Percentiles rank a stretch among this genome's conserved stretches.
Evolutionary conservation across 2,888 invertebrate genomes (phyloP).

Genomic region (Xiphydria camelus): DNA sequence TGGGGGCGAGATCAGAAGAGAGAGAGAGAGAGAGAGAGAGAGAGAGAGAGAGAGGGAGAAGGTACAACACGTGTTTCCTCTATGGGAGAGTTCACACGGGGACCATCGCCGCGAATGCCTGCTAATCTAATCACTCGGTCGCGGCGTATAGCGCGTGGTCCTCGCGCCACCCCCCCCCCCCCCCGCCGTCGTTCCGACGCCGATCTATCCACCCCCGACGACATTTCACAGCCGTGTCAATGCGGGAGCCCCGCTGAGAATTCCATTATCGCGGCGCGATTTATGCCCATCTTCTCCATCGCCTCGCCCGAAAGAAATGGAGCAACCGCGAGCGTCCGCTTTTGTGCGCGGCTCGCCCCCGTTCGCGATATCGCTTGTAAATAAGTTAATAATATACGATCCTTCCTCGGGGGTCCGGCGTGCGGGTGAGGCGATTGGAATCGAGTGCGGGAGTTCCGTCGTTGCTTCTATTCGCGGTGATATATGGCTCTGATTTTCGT

Average conservation of each 20-base stretch:
- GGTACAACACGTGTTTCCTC: conserved; percentile 41
- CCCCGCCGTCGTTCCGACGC: conserved; percentile 29
- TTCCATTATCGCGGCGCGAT: conserved; percentile 53
- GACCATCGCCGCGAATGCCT: conserved; percentile 25
- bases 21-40: neutral
- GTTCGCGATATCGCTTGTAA: neutral
- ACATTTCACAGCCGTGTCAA: conserved; percentile 47
- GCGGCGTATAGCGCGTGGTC: conserved; percentile 19
- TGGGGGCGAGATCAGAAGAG: neutral
- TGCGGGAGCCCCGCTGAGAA: conserved; percentile 51
- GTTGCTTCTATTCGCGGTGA: no score
- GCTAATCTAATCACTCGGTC: conserved; percentile 43
- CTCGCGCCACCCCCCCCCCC: neutral
- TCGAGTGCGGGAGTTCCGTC: no score
- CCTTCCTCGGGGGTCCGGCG: no score
- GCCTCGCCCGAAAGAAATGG: conserved; percentile 3
- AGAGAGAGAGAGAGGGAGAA: neutral
- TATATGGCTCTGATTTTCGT: no score
- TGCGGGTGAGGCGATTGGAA: no score
- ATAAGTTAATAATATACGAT: conserved; percentile 1
- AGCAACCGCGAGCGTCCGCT: neutral
- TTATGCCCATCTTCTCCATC: conserved; percentile 28
- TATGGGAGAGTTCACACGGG: conserved; percentile 49
- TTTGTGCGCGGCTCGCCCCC: neutral
- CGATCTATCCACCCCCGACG: conserved; percentile 36